Base-by-base conservation (phyloP, 2,888 invertebrate genomes). In the Syritta pipiens region DNA sequence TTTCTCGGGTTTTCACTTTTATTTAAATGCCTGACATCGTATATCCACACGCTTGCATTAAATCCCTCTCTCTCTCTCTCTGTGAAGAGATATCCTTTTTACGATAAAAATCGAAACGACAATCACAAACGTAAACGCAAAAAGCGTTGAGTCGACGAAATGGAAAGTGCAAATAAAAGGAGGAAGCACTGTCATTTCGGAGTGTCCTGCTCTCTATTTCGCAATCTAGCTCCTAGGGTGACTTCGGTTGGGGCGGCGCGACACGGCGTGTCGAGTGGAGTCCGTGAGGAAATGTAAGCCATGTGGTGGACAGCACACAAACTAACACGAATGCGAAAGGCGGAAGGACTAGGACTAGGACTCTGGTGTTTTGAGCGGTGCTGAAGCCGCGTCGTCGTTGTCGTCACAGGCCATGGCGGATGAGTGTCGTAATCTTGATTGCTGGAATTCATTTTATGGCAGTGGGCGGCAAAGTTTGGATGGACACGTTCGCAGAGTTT, bases 401-500 rank as follows among this genome's bases (percentile, higher is more conserved):
- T n/a, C 28, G 0, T 28, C 28, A 32, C 6, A 32, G 44, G 53
- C 42, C 44, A 30, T 44, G 60, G 74, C 37, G 67, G 72, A 68
- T 68, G 74, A 74, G 60, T 68, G 67, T 74, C 74, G 79, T 79
- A 79, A 79, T 79, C 79, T 79, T 79, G 79, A 79, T 79, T 68
- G 74, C 62, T 68, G 74, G 67, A 72, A 79, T 79, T 74, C 67
- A 62, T 79, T 79, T 79, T 72, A 79, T 67, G 68, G 44, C 62
- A 55, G 53, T 44, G 53, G 48, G 51, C 40, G 59, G 62, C 57
- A 68, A 68, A 44, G 57, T 55, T 40, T 69, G 49, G 42, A 76
- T 76, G 76, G 68, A 74, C 68, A 74, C 74, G 74, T 68, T 74
- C n/a, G 7, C 30, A 30, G 59, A 20, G 48, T 51, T 65, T 67